Base-by-base conservation (phyloP, 2,888 invertebrate species). In the Alentia gelatinosa region DNA sequence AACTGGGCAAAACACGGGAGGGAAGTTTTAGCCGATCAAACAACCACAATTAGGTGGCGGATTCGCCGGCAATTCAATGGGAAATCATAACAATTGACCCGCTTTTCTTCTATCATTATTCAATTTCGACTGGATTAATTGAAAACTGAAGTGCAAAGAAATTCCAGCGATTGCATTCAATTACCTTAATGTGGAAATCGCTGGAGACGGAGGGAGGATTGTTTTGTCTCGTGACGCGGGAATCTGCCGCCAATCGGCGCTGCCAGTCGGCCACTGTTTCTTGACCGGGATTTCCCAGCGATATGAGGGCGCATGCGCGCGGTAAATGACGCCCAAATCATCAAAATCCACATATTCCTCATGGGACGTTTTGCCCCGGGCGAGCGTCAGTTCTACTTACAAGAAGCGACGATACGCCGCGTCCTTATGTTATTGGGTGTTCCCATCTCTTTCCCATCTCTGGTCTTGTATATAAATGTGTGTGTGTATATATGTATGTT, bases 1-100 rank as follows among this genome's bases (percentile, higher is more conserved):
- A 83, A 83, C 68, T 68, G 83, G 37, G 39, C 40, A 83, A 83
- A 83, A 83, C 83, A 37, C 26, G 39, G 7, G n/a, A 37, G 39
- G 40, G 40, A 83, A 83, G 83, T 83, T 83, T 83, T 83, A 83
- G 39, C 83, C 40, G 39, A 40, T 83, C 83, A 83, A 83, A 83
- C 83, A 83, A 23, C 40, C 39, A 83, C 83, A 83, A 83, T 83
- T 83, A 83, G 39, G 39, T 83, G n/a, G 39, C 68, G 39, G 83
- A 83, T 83, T 83, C 83, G 26, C 23, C 83, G 83, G 23, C 47
- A 47, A 42, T 50, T 86, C 86, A 86, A 86, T 86, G 86, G 86
- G 47, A 86, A 86, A 86, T 86, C 47, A 86, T 47, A 86, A 86
- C 86, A 86, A 86, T 86, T 86, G 86, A 86, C 86, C 86, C 86